Conservation (phyloP, 2,888 invertebrate genomes). For the Eubasilissa splendida region DNA sequence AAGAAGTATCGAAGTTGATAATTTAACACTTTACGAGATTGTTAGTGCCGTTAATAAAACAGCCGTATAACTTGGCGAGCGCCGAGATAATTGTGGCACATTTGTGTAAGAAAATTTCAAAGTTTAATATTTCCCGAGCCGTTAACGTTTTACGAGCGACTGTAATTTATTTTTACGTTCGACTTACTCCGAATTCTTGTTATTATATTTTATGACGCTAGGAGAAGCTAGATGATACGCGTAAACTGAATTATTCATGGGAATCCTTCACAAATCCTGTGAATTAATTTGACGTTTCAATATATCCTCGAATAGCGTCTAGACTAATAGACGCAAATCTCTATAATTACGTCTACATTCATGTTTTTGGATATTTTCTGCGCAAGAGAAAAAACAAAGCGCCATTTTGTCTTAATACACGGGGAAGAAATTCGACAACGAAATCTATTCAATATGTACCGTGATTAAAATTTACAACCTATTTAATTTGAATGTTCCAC, state of each 20-base stretch:
- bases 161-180: constrained; percentile 56
- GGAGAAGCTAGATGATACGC: constrained; percentile 43
- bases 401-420: too few species aligned
- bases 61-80: constrained; percentile 11
- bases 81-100: constrained; percentile 49
- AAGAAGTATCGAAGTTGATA: constrained; percentile 8
- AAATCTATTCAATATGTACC: too few species aligned
- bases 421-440: too few species aligned
- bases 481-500: too few species aligned
- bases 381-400: too few species aligned
- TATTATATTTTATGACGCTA: constrained; percentile 53
- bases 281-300: constrained; percentile 56
- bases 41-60: constrained; percentile 31
- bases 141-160: constrained; percentile 52
- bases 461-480: too few species aligned
- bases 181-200: constrained; percentile 46
- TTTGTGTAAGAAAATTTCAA: constrained; percentile 48
- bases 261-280: constrained; percentile 51
- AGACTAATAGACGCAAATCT: constrained; percentile 34
- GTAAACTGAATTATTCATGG: constrained; percentile 56
- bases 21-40: constrained; percentile 29
- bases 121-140: constrained; percentile 51
- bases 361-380: too few species aligned
- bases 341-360: too few species aligned
- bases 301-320: constrained; percentile 54